These are phyloP conservation scores for Cassiopea xamachana DNA, from an alignment of 30 jellyfish, hydroid and myxozoan species.

Conservation along the genomic window DNA sequence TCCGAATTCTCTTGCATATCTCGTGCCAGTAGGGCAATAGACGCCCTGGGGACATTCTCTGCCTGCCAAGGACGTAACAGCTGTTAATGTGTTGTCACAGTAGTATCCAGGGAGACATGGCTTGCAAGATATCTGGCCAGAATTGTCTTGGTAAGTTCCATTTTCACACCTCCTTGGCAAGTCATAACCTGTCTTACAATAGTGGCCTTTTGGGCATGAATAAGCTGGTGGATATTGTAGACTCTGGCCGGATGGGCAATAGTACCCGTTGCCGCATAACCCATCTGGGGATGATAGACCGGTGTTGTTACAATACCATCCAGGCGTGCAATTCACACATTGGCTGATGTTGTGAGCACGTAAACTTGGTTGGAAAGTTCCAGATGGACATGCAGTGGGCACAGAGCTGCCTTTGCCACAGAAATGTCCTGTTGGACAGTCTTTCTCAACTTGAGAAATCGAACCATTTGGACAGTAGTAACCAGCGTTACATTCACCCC, in stretches of 20 bases:
- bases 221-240: conserved; percentile 66
- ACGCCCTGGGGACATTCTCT: conserved; percentile 86
- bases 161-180: conserved; percentile 90
- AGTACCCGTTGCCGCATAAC: conserved; percentile 79
- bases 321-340: conserved; percentile 90
- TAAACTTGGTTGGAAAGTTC: conserved; percentile 76
- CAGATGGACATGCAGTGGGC: conserved; percentile 89
- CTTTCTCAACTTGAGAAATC: conserved; percentile 50
- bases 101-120: conserved; percentile 84
- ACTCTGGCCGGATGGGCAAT: conserved; percentile 92
- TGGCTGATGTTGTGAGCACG: conserved; percentile 62
- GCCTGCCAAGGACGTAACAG: conserved; percentile 84
- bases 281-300: conserved; percentile 79
- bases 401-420: conserved; percentile 77
- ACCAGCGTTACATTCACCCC: conserved; percentile 86
- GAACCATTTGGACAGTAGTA: conserved; percentile 97
- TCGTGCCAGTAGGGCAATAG: conserved; percentile 87
- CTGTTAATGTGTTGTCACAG: conserved; percentile 86
- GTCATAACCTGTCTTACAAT: conserved; percentile 77
- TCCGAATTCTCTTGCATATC: conserved; percentile 83
- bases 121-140: conserved; percentile 71
- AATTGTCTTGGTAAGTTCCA: conserved; percentile 91
- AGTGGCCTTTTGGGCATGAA: conserved; percentile 92
- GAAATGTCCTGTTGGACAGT: conserved; percentile 82
- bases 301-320: conserved; percentile 80